Evolutionary conservation across 2,797 vertebrate genomes (phyloP).

Genomic region (Momotus momota): DNA sequence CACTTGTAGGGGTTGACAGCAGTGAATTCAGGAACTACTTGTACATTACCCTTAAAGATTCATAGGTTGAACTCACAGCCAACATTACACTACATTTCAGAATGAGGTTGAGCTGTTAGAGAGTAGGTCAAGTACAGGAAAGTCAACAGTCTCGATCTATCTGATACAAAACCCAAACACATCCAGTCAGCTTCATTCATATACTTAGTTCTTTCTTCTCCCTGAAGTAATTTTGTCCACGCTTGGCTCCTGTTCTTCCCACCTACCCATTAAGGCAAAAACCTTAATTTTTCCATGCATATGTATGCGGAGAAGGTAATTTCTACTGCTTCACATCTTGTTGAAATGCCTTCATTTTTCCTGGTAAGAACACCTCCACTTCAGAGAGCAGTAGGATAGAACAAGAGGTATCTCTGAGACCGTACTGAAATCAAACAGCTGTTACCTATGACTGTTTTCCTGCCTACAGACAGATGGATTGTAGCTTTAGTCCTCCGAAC

Average conservation of each 20-base stretch:
- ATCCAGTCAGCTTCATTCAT: not conserved
- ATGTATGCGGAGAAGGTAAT: not conserved
- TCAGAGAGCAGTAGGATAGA: not conserved
- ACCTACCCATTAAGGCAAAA: not conserved
- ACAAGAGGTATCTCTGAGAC: not conserved
- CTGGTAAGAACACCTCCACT: not conserved
- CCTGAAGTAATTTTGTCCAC: not conserved
- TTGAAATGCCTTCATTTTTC: not conserved
- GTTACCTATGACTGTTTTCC: not conserved
- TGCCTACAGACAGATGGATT: not conserved
- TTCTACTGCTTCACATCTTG: not conserved
- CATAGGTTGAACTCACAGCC: not conserved
- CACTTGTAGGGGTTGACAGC: not conserved
- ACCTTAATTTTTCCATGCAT: not conserved
- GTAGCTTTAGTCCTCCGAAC: not conserved
- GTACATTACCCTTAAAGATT: not conserved
- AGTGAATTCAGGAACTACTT: not conserved
- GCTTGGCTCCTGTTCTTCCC: not conserved
- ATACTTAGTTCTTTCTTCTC: not conserved
- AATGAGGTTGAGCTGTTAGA: not conserved
- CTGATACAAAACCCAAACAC: fast-evolving
- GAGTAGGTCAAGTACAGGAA: not conserved
- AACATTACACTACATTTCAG: not conserved
- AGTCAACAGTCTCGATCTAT: not conserved
- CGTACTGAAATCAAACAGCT: not conserved